Conservation (phyloP, 2,797 vertebrate genomes). For the Scomberomorus guttatus region DNA sequence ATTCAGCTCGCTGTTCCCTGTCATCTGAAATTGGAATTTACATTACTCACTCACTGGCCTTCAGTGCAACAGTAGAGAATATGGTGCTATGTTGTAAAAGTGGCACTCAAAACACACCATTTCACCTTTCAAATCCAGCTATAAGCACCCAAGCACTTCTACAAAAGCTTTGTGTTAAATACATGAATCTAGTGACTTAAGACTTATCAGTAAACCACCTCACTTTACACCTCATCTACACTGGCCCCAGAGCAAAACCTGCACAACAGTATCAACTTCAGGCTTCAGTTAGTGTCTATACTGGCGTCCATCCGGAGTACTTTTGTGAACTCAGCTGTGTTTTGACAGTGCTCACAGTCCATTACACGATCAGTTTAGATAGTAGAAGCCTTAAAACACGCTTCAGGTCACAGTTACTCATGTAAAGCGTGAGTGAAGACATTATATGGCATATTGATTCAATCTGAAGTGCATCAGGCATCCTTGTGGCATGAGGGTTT, state of each 20-base stretch:
- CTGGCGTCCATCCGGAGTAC: background rate
- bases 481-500: background rate
- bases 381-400: background rate
- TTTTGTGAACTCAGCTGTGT: background rate
- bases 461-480: background rate
- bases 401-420: too few relatives aligned
- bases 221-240: background rate
- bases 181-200: background rate
- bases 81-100: slow-evolving; percentile 14
- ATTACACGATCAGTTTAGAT: background rate
- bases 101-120: slow-evolving; percentile 27
- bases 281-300: background rate
- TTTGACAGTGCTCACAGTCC: background rate
- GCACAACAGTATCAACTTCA: background rate
- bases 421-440: too few relatives aligned
- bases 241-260: background rate
- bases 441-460: background rate
- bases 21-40: slow-evolving; percentile 75
- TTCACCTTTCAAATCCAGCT: background rate
- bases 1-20: slow-evolving; percentile 71
- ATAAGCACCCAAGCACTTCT: background rate
- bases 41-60: slow-evolving; percentile 64
- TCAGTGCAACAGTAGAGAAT: slow-evolving; percentile 28
- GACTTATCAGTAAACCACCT: background rate
- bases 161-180: background rate